Conservation (phyloP, 2,797 vertebrate genomes). For the Pteronotus mesoamericanus region DNA sequence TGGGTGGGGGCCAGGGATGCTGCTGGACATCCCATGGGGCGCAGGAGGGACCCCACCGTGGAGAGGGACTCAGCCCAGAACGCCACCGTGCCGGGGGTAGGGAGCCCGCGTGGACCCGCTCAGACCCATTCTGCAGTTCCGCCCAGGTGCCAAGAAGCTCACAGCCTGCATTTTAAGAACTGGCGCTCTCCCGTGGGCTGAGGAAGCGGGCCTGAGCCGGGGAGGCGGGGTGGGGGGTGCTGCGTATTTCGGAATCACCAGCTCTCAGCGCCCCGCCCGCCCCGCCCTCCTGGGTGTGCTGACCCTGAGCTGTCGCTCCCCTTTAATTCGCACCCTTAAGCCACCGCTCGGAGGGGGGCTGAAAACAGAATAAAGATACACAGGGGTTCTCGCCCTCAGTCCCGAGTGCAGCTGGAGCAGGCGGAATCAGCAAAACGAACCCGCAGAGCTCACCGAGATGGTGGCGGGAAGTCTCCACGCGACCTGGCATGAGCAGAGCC, state of each 20-base stretch:
- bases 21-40: neutral
- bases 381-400: neutral
- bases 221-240: too few species aligned
- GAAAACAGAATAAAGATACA: neutral
- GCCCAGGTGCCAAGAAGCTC: neutral
- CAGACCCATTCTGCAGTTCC: neutral
- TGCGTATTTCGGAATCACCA: rapidly evolving
- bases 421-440: neutral
- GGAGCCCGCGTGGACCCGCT: neutral
- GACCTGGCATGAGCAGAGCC: rapidly evolving
- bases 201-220: too few species aligned
- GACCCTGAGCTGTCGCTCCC: neutral
- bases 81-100: neutral
- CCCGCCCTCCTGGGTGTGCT: rapidly evolving
- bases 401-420: neutral
- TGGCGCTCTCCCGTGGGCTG: rapidly evolving
- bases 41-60: neutral
- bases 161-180: neutral
- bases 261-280: neutral
- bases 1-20: neutral
- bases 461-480: rapidly evolving
- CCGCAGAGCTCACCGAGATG: rapidly evolving
- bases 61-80: neutral
- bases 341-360: too few species aligned
- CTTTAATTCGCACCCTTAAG: too few species aligned